Conservation (phyloP, 2,113 vertebrate genomes). For the Myiagra hebetior region DNA sequence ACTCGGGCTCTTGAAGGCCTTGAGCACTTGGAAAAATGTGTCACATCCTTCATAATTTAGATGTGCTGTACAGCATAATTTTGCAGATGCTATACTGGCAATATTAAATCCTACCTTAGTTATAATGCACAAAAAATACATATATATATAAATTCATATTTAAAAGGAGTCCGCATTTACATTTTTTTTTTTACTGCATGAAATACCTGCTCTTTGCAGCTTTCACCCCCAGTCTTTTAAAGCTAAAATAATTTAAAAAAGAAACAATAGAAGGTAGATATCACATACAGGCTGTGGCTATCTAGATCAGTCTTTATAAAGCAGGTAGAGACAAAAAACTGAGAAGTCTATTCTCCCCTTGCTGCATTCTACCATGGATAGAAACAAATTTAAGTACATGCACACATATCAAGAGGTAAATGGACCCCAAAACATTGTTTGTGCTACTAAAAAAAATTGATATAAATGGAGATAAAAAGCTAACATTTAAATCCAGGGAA, state of each 20-base stretch:
- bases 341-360: constrained; percentile 40
- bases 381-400: constrained; percentile 24
- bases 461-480: constrained; percentile 34
- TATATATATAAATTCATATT: constrained; percentile 83
- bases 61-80: constrained; percentile 64
- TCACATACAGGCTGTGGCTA: constrained; percentile 49
- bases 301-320: constrained; percentile 49
- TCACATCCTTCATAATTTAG: constrained; percentile 69
- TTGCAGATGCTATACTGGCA: constrained; percentile 72
- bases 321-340: constrained; percentile 38
- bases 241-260: constrained; percentile 86
- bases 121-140: constrained; percentile 83
- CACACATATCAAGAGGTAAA: constrained; percentile 30
- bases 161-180: constrained; percentile 79
- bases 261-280: constrained; percentile 59
- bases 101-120: constrained; percentile 76
- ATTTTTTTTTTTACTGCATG: constrained; percentile 70
- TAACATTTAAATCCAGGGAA: constrained; percentile 41
- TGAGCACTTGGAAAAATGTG: constrained; percentile 65
- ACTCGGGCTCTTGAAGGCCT: constrained; percentile 74
- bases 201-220: constrained; percentile 76
- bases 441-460: not conserved
- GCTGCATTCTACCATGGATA: constrained; percentile 15
- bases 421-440: constrained; percentile 34
- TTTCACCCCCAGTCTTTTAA: constrained; percentile 76